Conservation (phyloP, 2,113 vertebrate genomes). For the Xyrauchen texanus region DNA sequence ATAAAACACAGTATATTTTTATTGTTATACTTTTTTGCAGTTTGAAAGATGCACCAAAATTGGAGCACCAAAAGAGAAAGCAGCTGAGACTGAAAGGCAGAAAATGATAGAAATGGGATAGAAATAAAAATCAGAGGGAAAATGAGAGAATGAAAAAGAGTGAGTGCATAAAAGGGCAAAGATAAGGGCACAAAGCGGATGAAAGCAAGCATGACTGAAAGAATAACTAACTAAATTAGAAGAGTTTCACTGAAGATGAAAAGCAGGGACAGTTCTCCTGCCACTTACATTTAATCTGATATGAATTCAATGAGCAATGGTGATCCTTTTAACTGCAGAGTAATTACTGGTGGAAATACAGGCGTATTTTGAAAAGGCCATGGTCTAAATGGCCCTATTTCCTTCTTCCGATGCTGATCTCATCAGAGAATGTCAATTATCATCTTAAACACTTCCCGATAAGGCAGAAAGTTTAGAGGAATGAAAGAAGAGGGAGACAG, state of each 20-base stretch:
- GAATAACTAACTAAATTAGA: conserved; percentile 43
- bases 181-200: conserved; percentile 37
- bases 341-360: conserved; percentile 73
- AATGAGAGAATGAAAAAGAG: neutral
- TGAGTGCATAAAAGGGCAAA: conserved; percentile 8
- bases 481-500: conserved; percentile 12
- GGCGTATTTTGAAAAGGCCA: conserved; percentile 61
- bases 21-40: no score
- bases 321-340: conserved; percentile 64
- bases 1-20: no score
- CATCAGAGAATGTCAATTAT: conserved; percentile 77
- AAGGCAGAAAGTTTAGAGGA: conserved; percentile 20
- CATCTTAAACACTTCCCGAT: conserved; percentile 56
- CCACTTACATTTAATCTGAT: conserved; percentile 68
- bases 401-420: conserved; percentile 70
- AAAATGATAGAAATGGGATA: neutral
- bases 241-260: conserved; percentile 50
- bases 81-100: neutral
- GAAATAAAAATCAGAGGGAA: no score
- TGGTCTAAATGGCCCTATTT: conserved; percentile 64
- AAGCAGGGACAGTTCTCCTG: conserved; percentile 46
- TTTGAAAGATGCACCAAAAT: no score
- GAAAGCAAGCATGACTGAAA: conserved; percentile 30
- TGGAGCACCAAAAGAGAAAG: neutral
- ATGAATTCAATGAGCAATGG: conserved; percentile 75